Base-by-base conservation (phyloP, 2,113 vertebrate species). In the Neodontobutis hainanensis region DNA sequence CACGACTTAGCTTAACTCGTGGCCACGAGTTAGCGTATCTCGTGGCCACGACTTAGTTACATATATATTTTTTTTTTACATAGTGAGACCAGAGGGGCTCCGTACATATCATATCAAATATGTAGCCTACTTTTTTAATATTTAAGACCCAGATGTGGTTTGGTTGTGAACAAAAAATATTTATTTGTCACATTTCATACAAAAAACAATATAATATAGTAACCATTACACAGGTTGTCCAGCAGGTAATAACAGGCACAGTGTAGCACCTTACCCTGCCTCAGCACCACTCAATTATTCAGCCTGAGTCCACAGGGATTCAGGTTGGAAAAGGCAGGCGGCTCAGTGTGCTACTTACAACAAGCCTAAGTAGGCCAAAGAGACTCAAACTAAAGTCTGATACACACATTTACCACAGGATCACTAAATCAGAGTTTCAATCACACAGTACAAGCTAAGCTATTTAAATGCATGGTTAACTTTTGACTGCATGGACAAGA, bases 331-430 rank as follows among this genome's bases (percentile, higher is more conserved):
- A 27, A 65, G 68, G 68, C 46, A 70, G 61, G 82, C 81, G 66
- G 82, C 83, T 84, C 83, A 77, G 75, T 91, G 90, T 90, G 89
- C 92, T 90, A 92, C 91, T 93, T 92, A 90, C 76, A 90, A 88
- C 75, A 81, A 34, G 71, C 61, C 74, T 89, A 92, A 92, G 89
- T 93, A 92, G 91, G 91, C 90, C 92, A 93, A 90, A 93, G 88
- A 91, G 90, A 90, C 77, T 70, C 70, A 81, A 81, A 83, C 76
- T 79, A 83, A 85, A 87, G 82, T 75, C 69, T 70, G 61, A 72
- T 87, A 85, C 81, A 49, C 58, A 74, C 60, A 77, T 3, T 15
- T 66, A 69, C 70, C 63, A 57, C 65, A 65, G 56, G 68, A 67
- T 70, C 72, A 71, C 64, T 9, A 1, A 42, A 50, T 51, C 70